Conservation (phyloP, 2,797 vertebrate species). For the Platalea minor region DNA sequence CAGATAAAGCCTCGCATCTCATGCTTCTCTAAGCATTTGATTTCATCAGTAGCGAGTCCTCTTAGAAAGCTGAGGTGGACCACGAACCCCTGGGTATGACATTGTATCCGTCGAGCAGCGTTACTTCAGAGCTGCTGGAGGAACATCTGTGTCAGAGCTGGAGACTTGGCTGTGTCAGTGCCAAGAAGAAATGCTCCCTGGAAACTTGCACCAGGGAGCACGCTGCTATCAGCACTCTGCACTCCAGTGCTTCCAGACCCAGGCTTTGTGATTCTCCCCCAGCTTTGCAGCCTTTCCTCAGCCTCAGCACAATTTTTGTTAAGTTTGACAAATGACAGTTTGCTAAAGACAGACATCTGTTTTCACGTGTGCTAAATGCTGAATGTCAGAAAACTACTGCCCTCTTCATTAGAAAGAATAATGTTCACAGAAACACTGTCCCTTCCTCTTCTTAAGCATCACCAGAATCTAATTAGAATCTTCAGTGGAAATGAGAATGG, state of each 20-base stretch:
- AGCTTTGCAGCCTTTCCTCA: not conserved
- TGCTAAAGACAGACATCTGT: conserved; percentile 4
- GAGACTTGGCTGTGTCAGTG: conserved; percentile 51
- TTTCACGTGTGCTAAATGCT: not conserved
- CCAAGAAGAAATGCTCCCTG: conserved; percentile 49
- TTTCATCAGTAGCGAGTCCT: conserved; percentile 66
- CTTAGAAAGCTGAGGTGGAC: conserved; percentile 55
- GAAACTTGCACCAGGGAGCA: conserved; percentile 63
- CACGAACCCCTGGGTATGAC: conserved; percentile 60
- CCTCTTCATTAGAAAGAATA: not conserved
- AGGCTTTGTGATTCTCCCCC: not conserved
- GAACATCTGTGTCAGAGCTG: conserved; percentile 49
- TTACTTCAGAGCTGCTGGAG: conserved; percentile 52
- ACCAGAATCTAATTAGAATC: not conserved
- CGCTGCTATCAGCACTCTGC: not conserved
- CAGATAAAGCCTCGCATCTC: conserved; percentile 62
- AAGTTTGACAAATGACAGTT: not conserved
- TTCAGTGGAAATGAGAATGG: conserved; percentile 3
- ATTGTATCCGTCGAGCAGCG: conserved; percentile 5
- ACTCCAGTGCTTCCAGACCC: conserved; percentile 23
- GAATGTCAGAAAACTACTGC: conserved; percentile 10
- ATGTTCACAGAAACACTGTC: not conserved
- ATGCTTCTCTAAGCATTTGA: conserved; percentile 66
- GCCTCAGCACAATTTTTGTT: not conserved
- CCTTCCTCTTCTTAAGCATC: not conserved